phyloP scores from a whole-genome alignment of 92 coral and sea anemone genomes.

The Paramuricea clavata region DNA sequence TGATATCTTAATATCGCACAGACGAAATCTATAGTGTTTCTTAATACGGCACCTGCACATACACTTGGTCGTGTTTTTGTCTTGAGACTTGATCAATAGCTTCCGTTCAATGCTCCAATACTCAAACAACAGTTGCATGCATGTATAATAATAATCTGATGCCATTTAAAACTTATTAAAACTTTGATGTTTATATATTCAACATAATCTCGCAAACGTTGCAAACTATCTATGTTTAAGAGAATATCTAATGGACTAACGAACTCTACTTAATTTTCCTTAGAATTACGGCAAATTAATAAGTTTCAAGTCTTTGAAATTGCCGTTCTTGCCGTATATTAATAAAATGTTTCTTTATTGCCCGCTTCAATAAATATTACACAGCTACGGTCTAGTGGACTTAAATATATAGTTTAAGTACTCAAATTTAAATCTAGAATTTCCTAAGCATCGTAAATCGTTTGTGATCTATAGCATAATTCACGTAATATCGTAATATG shows the following conservation, averaged over 20 bases:
- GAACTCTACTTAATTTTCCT: slow-evolving; percentile 52
- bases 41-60: slow-evolving; percentile 56
- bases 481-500: not conserved
- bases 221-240: slow-evolving; percentile 40
- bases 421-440: not conserved
- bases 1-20: slow-evolving; percentile 25
- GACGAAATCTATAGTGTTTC: slow-evolving; percentile 39
- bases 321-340: slow-evolving; percentile 8
- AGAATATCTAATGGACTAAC: slow-evolving; percentile 50
- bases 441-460: not conserved
- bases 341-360: not conserved
- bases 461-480: not conserved
- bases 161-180: slow-evolving; percentile 29
- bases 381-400: not conserved
- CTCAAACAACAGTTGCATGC: slow-evolving; percentile 27
- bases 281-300: slow-evolving; percentile 38
- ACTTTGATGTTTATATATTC: not conserved
- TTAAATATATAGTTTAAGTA: not conserved
- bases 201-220: slow-evolving; percentile 5
- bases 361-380: not conserved
- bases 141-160: not conserved
- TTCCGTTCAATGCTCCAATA: slow-evolving; percentile 35
- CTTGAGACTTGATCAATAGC: slow-evolving; percentile 43
- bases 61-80: slow-evolving; percentile 35
- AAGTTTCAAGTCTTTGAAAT: slow-evolving; percentile 42